Evolutionary conservation across 2,113 vertebrate genomes (phyloP).

Genomic region (Toxotes chatareus): DNA sequence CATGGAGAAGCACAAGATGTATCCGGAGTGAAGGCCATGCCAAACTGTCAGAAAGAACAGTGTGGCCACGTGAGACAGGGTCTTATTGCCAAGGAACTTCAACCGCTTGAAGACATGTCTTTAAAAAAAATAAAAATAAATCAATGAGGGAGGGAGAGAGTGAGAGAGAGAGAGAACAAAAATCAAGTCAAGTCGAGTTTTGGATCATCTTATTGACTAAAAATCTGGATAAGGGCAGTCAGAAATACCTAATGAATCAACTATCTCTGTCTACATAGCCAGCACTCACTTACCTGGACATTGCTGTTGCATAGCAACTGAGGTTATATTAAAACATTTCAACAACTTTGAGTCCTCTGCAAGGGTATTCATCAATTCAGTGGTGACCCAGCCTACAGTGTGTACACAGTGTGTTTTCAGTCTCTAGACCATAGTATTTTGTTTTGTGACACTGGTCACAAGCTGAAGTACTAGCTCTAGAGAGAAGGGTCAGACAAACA

Average conservation of each 20-base stretch:
- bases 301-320: slow-evolving; percentile 74
- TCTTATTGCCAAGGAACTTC: slow-evolving; percentile 94
- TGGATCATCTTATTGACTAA: neutral
- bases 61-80: slow-evolving; percentile 90
- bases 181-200: neutral
- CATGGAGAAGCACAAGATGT: slow-evolving; percentile 97
- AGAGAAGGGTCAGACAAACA: slow-evolving; percentile 11
- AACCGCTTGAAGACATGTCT: slow-evolving; percentile 96
- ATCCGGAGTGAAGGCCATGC: slow-evolving; percentile 97
- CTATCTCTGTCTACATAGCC: neutral
- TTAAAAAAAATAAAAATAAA: slow-evolving; percentile 10
- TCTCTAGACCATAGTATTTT: neutral
- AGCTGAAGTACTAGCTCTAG: neutral
- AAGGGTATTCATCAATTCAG: slow-evolving; percentile 10
- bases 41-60: slow-evolving; percentile 93
- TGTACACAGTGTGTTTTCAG: slow-evolving; percentile 4
- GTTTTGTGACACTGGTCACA: neutral
- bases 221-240: slow-evolving; percentile 3
- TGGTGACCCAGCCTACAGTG: neutral
- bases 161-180: neutral
- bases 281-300: slow-evolving; percentile 34
- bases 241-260: slow-evolving; percentile 8
- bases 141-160: too few relatives aligned
- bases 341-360: slow-evolving; percentile 48
- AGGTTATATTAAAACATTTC: slow-evolving; percentile 49